Conservation (phyloP, 2,797 vertebrate genomes). For the Accipiter minullus region DNA sequence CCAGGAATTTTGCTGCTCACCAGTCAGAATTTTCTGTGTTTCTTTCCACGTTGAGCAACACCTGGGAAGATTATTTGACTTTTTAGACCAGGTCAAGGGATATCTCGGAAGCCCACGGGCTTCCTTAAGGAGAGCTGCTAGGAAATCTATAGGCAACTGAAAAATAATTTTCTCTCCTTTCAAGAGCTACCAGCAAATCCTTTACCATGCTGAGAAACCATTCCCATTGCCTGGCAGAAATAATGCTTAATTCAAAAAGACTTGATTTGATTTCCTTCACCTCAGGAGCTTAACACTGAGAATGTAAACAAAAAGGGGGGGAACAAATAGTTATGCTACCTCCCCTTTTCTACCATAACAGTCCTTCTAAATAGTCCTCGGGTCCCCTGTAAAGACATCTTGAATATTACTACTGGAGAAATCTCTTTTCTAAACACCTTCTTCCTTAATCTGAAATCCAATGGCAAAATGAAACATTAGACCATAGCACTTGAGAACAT, state of each 20-base stretch:
- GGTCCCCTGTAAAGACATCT: neutral
- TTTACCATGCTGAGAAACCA: neutral
- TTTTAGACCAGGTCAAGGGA: neutral
- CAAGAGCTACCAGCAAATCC: neutral
- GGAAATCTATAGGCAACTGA: neutral
- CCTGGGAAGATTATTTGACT: neutral
- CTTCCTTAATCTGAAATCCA: neutral
- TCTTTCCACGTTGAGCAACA: neutral
- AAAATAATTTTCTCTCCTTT: neutral
- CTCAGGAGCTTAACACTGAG: neutral
- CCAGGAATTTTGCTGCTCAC: neutral
- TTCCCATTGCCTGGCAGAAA: neutral
- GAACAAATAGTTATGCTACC: neutral
- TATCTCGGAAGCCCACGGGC: neutral
- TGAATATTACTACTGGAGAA: neutral
- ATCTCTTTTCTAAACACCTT: neutral
- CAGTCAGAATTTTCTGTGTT: neutral
- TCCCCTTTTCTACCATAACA: neutral
- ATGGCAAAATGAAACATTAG: neutral
- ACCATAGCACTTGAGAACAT: neutral
- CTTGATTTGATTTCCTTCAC: neutral
- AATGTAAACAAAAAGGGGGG: neutral
- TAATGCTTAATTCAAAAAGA: neutral
- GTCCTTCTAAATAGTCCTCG: neutral
- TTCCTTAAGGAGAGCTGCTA: neutral